Conservation (phyloP, 2,113 vertebrate species). For the Chlorodrepanis virens region DNA sequence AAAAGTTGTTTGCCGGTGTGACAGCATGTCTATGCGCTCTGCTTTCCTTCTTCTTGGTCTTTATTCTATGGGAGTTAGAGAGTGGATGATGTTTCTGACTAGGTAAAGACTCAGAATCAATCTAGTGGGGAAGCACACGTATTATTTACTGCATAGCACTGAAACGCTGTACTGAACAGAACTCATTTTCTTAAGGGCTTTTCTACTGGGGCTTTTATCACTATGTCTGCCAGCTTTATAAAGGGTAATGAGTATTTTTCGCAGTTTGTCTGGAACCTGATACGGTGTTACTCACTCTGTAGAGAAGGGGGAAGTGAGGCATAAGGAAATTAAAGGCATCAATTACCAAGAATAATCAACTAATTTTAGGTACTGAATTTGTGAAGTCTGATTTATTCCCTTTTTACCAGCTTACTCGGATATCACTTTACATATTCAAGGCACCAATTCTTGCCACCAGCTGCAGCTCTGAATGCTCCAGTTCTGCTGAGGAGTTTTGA, state of each 20-base stretch:
- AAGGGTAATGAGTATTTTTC: not conserved
- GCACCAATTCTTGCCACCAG: not conserved
- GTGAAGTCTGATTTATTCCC: not conserved
- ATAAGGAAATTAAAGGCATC: not conserved
- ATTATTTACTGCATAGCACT: not conserved
- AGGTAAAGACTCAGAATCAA: not conserved
- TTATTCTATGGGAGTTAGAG: not conserved
- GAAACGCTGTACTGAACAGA: not conserved
- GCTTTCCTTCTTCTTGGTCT: not conserved
- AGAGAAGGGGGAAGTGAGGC: not conserved
- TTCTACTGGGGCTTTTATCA: not conserved
- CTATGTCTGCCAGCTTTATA: not conserved
- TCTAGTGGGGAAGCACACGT: not conserved
- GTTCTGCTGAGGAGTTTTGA: not conserved
- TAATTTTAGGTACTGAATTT: not conserved
- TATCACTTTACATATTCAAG: not conserved
- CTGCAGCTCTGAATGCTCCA: not conserved
- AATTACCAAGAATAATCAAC: not conserved
- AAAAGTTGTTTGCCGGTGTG: too few relatives aligned
- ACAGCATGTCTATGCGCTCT: accelerated
- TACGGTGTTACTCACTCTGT: not conserved
- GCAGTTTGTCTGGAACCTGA: not conserved
- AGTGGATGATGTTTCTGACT: not conserved
- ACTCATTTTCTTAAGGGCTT: not conserved
- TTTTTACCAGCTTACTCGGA: not conserved